Evolutionary conservation across 2,797 vertebrate species (phyloP), one percentile per base, ranked within the genome.

Genomic region (Danio albolineatus): DNA sequence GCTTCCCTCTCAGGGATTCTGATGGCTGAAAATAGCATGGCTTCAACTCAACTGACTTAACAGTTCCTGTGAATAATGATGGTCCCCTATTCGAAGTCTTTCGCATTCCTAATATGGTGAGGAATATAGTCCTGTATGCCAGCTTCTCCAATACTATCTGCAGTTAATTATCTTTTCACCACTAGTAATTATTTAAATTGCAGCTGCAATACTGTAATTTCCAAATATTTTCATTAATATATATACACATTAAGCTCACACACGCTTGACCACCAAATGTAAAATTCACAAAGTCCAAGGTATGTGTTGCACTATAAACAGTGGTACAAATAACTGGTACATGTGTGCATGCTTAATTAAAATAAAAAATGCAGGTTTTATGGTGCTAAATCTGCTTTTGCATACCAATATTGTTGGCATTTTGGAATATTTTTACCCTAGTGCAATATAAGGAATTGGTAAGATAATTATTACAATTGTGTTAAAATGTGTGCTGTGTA

Each of bases 81-180:
- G 10, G 82, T 82, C 86, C 88, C 85, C 80, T 82, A 87, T 88
- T 89, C 89, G 90, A 79, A 84, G 82, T 89, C 91, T 89, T 87
- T 79, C 79, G 86, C 83, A 12, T 81, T 91, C 94, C 94, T 92
- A 94, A 93, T 95, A 95, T 90, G 93, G 94, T 85, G 72, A 83
- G 86, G 86, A n/a, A 81, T 0, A 78, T 6, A 70, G 87, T 88
- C 85, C 86, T 87, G 77, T 82, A 86, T 0, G 13, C 84, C 67
- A 0, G 0, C 83, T 41, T 1, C 1, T 66, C 41, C 59, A 86
- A 80, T 88, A 84, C 87, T 86, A 4, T 0, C 36, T 72, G 39
- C 41, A 60, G 80, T 70, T 84, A 89, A 86, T 83, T 76, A 83
- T 78, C 77, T 83, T 82, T 49, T 44, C 39, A 75, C 82, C 57